Evolutionary conservation across 2,797 vertebrate genomes (phyloP).

Genomic region (Otus scops): DNA sequence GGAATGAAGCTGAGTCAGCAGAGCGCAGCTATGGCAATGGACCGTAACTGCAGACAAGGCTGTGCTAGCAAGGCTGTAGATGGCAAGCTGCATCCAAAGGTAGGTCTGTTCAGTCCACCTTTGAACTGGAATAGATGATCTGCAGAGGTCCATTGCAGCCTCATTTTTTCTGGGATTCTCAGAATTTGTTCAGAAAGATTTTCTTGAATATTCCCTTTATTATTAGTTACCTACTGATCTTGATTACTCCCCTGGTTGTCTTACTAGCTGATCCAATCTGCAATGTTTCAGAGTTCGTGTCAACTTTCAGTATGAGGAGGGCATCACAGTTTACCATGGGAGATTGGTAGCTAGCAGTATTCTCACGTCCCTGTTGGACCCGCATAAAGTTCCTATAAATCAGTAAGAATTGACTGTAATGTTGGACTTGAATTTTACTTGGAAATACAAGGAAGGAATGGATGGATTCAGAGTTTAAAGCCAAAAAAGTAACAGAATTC

Average conservation of each 20-base stretch:
- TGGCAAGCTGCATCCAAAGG: neutral
- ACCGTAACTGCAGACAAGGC: neutral
- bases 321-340: neutral
- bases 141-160: neutral
- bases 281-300: neutral
- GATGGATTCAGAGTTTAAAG: neutral
- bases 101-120: neutral
- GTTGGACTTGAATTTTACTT: neutral
- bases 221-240: neutral
- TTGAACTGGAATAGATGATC: neutral
- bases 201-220: neutral
- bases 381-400: neutral
- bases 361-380: neutral
- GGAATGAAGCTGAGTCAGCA: neutral
- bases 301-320: neutral
- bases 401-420: neutral
- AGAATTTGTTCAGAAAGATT: neutral
- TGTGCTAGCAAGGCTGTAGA: accelerated
- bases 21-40: neutral
- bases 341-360: neutral
- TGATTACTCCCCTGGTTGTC: neutral
- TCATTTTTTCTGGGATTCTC: neutral
- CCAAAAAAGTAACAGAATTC: neutral
- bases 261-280: neutral
- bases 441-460: neutral